Evolutionary conservation across 2,797 vertebrate genomes (phyloP).

Genomic region (Merluccius polli): DNA sequence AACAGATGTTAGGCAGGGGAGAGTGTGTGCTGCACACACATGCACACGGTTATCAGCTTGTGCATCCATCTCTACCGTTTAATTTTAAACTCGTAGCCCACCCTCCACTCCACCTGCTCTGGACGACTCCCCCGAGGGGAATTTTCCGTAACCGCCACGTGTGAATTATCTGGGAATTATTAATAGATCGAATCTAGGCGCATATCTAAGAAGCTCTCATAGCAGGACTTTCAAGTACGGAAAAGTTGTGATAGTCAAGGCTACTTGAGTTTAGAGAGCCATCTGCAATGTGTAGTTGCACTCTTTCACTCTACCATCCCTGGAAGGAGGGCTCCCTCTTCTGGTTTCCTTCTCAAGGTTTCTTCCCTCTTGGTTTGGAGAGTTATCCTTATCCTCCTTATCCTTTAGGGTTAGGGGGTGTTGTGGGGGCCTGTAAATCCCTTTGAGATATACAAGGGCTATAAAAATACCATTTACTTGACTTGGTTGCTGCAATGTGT

Average conservation of each 20-base stretch:
- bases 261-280: not conserved
- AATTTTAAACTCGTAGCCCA: not conserved
- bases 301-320: too few species aligned
- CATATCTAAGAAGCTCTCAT: not conserved
- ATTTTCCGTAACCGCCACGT: not conserved
- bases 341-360: too few species aligned
- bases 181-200: too few species aligned
- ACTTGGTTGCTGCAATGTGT: too few species aligned
- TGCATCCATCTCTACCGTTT: not conserved
- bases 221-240: not conserved
- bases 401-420: too few species aligned
- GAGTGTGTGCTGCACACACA: not conserved
- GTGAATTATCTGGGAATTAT: not conserved
- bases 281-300: too few species aligned
- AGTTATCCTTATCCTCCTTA: too few species aligned
- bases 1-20: conserved; percentile 47
- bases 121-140: not conserved
- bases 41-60: not conserved
- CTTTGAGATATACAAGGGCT: too few species aligned
- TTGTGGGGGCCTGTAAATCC: too few species aligned
- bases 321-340: too few species aligned
- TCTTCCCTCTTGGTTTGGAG: too few species aligned
- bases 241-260: not conserved
- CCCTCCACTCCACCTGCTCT: not conserved
- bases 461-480: too few species aligned